Evolutionary conservation across 30 jellyfish, hydroid and myxozoan species (phyloP), one percentile per base, ranked within the genome.

Genomic region (Thelohanellus kitauei): DNA sequence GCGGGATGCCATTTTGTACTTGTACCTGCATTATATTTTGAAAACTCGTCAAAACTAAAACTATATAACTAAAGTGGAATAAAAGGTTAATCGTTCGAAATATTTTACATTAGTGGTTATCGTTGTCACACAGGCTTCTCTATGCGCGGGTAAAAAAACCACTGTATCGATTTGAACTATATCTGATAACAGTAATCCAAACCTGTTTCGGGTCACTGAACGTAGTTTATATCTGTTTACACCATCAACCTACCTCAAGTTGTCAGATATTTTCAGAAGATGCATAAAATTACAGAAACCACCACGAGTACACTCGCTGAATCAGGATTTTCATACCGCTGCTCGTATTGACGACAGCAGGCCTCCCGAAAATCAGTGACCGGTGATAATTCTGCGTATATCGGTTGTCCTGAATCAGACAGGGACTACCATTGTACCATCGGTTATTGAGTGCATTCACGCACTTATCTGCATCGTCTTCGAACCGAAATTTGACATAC

Each of bases 331-430:
- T 5, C 14, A 13, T 33, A 78, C 97, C 97, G 88, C 88, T 63
- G 58, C 35, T 78, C 97, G 31, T 61, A 78, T 32, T 78, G 97
- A 10, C 97, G 42, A 50, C 97, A 78, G 34, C 97, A 78, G 1
- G 97, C 86, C 48, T 78, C 97, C 58, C 97, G 64, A 56, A 78
- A 78, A 49, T 78, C 97, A 3, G 97, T 78, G 17, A 78, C 97
- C 1, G 97, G 97, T 0, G 97, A 78, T 0, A 78, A 57, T 42
- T 78, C 97, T 0, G 97, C 83, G 53, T 78, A 78, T 13, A 78
- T 78, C 33, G 97, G 97, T 45, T 78, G 97, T 22, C 66, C 93
- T 73, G 53, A 14, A 37, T 56, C 22, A 14, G n/a, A 45, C 23
- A 13, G 18, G 18, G 14, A 2, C 33, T 40, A 62, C 97, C 87